Percentiles rank a stretch among this genome's conserved stretches.
These are phyloP conservation scores for Bibio marci DNA, from an alignment of 2,888 invertebrate genomes.

Conservation along the genomic window DNA sequence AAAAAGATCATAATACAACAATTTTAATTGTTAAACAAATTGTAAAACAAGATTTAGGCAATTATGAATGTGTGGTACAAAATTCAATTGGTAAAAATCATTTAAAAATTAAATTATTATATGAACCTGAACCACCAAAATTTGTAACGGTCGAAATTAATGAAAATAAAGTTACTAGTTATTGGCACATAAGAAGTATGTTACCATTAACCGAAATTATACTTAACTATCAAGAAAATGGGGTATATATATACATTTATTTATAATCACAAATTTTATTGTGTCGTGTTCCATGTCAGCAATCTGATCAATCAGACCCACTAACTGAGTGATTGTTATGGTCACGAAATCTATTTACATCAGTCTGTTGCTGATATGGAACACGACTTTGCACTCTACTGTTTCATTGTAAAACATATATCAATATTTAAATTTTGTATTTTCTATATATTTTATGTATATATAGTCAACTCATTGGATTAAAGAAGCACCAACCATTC, in stretches of 20 bases:
- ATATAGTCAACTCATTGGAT: slow-evolving; percentile 21
- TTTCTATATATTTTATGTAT: background rate
- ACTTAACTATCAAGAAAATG: slow-evolving; percentile 22
- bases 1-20: slow-evolving; percentile 17
- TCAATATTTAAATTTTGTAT: background rate
- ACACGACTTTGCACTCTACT: too few species aligned
- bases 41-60: slow-evolving; percentile 47
- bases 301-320: too few species aligned
- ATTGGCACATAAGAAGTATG: slow-evolving; percentile 24
- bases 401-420: too few species aligned
- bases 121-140: slow-evolving; percentile 23
- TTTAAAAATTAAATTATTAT: slow-evolving; percentile 18
- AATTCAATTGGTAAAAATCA: slow-evolving; percentile 21
- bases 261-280: too few species aligned
- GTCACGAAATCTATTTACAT: too few species aligned
- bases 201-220: slow-evolving; percentile 24
- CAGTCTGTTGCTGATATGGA: too few species aligned
- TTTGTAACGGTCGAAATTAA: slow-evolving; percentile 18
- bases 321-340: too few species aligned
- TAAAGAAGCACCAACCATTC: slow-evolving; percentile 18
- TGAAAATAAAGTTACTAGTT: slow-evolving; percentile 18
- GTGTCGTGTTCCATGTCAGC: too few species aligned
- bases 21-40: slow-evolving; percentile 49
- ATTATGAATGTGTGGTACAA: slow-evolving; percentile 49
- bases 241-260: slow-evolving; percentile 19